These are phyloP conservation scores for Philopotamus ludificatus DNA, from an alignment of 1,140 invertebrate genomes.

Conservation along the genomic window DNA sequence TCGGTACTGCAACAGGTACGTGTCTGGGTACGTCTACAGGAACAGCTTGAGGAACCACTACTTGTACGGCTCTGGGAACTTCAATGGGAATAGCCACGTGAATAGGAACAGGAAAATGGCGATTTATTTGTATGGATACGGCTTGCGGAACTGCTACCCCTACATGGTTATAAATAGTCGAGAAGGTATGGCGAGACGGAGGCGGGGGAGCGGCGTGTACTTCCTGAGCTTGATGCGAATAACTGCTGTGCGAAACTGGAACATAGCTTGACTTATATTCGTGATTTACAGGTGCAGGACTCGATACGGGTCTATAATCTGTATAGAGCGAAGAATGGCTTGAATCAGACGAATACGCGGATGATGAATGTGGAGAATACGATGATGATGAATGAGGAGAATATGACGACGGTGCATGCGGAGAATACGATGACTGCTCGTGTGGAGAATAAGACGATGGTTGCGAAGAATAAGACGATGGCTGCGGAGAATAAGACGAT, in stretches of 20 bases:
- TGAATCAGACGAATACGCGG: neutral
- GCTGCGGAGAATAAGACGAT: neutral
- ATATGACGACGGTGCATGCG: neutral
- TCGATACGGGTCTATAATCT: neutral
- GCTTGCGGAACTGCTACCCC: constrained; percentile 27
- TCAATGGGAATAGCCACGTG: constrained; percentile 42
- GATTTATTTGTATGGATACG: constrained; percentile 9
- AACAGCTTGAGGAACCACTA: constrained; percentile 46
- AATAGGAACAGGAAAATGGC: constrained; percentile 12
- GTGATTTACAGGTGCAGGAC: neutral
- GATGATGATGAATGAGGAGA: neutral
- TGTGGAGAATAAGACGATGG: too few relatives aligned
- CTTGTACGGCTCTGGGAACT: constrained; percentile 46
- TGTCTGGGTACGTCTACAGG: constrained; percentile 46
- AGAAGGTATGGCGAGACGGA: constrained; percentile 21
- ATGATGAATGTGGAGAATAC: too few relatives aligned
- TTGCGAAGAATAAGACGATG: neutral
- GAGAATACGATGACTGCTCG: neutral
- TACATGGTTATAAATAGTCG: constrained; percentile 24
- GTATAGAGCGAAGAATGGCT: neutral
- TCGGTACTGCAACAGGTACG: constrained; percentile 44
- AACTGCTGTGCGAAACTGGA: neutral
- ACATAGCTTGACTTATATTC: neutral
- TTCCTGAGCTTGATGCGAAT: neutral
- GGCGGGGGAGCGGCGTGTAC: neutral